Percentiles rank a stretch among this genome's conserved stretches.
Conservation (phyloP, 2,113 vertebrate genomes). For the Fregata magnificens region DNA sequence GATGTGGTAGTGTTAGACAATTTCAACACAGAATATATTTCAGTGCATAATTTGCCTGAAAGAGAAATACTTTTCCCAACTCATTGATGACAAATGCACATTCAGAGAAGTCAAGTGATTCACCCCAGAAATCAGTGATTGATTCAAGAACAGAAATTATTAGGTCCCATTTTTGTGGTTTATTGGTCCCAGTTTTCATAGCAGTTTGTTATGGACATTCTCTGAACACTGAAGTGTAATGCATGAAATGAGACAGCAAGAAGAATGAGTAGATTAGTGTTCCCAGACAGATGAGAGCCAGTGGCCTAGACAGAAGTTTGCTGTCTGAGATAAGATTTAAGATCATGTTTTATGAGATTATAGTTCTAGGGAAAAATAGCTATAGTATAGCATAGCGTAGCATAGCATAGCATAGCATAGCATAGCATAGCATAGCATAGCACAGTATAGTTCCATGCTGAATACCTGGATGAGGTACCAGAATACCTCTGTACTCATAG, state of each 20-base stretch:
- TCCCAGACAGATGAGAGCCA: not conserved
- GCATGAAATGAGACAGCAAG: not conserved
- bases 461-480: not conserved
- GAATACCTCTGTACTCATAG: not conserved
- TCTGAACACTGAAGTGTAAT: not conserved
- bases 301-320: not conserved
- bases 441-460: not conserved
- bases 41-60: not conserved
- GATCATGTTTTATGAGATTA: not conserved
- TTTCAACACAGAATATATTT: not conserved
- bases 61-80: not conserved
- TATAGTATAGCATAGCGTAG: not conserved
- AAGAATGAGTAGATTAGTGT: not conserved
- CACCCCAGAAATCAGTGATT: not conserved
- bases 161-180: not conserved
- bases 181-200: not conserved
- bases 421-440: not conserved
- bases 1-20: not conserved
- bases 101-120: not conserved
- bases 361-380: not conserved
- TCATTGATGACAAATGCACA: not conserved
- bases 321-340: not conserved
- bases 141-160: not conserved
- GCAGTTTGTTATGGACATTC: not conserved
- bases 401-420: not conserved